Percentiles rank a stretch among this genome's conserved stretches.
Evolutionary conservation across 2,113 vertebrate genomes (phyloP).

Genomic region (Anhinga anhinga): DNA sequence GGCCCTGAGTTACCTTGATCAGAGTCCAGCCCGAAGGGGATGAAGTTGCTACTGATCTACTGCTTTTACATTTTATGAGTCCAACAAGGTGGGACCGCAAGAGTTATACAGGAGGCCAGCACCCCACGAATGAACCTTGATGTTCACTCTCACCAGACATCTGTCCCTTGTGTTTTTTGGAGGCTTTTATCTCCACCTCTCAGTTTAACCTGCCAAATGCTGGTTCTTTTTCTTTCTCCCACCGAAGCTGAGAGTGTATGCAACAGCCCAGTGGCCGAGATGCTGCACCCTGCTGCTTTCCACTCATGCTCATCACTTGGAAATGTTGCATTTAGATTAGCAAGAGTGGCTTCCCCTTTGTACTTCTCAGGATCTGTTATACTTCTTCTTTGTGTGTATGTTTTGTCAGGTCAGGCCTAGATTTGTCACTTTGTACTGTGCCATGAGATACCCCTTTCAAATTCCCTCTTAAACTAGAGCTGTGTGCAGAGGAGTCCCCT

Average conservation of each 20-base stretch:
- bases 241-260: neutral
- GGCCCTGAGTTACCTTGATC: neutral
- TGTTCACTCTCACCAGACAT: neutral
- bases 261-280: neutral
- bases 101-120: neutral
- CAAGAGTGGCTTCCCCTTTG: neutral
- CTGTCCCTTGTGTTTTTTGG: neutral
- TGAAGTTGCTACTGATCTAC: neutral
- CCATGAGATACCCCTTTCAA: neutral
- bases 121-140: neutral
- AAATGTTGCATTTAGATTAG: neutral
- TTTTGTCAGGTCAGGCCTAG: neutral
- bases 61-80: neutral
- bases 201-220: neutral
- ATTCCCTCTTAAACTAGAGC: neutral
- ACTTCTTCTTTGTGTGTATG: neutral
- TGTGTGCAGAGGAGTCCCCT: neutral
- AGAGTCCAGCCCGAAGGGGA: neutral
- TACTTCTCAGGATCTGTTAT: neutral
- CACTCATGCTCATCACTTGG: neutral
- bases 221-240: neutral
- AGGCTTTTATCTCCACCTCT: neutral
- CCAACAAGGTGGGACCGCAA: neutral
- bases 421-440: neutral
- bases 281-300: neutral